Evolutionary conservation across 2,888 invertebrate species (phyloP).

Genomic region (Thelaira solivaga): DNA sequence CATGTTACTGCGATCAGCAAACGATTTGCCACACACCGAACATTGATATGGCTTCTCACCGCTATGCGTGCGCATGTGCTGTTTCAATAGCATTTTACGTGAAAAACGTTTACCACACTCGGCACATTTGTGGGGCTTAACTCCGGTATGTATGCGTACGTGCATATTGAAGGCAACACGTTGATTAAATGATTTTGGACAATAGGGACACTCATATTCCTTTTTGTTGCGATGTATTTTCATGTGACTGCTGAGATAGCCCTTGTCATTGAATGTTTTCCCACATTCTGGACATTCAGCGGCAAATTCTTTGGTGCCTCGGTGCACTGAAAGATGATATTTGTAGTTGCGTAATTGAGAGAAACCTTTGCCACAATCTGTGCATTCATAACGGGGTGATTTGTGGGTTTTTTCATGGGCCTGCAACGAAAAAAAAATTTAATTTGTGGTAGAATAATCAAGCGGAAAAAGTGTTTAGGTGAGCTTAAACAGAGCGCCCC

Average conservation of each 20-base stretch:
- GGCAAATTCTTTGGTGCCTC: constrained; percentile 89
- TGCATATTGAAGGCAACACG: constrained; percentile 93
- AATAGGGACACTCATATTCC: constrained; percentile 88
- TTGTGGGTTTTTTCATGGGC: constrained; percentile 76
- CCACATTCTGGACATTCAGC: constrained; percentile 85
- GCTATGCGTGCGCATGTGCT: constrained; percentile 88
- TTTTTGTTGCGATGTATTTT: constrained; percentile 90
- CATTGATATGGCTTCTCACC: constrained; percentile 90
- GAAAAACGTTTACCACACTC: constrained; percentile 90
- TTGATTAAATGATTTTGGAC: constrained; percentile 91
- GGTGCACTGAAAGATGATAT: constrained; percentile 88
- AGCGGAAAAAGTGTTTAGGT: background rate
- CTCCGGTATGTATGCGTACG: constrained; percentile 87
- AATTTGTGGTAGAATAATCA: background rate
- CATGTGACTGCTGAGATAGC: constrained; percentile 90
- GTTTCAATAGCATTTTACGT: constrained; percentile 89
- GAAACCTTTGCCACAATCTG: constrained; percentile 88
- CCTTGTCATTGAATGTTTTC: constrained; percentile 89
- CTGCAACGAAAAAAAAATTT: constrained; percentile 65
- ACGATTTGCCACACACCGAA: constrained; percentile 87
- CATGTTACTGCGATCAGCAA: constrained; percentile 91
- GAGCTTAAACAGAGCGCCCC: too few relatives aligned
- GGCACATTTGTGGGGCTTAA: constrained; percentile 86
- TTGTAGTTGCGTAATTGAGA: constrained; percentile 90
- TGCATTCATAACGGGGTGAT: constrained; percentile 81